phyloP scores from a whole-genome alignment of 1,140 invertebrate species.

The Idris sp. region DNA sequence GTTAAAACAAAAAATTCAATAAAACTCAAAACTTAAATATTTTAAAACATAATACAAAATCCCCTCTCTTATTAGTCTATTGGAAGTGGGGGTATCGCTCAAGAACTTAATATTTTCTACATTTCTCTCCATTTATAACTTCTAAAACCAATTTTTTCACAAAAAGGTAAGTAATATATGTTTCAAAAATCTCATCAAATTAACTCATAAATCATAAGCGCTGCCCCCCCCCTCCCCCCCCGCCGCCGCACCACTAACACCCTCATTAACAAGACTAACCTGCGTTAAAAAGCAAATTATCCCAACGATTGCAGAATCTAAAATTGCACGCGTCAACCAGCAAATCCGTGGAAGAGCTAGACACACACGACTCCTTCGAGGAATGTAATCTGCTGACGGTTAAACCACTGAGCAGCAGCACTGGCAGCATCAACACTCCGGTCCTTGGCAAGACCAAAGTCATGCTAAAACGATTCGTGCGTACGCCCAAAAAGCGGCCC shows the following conservation, averaged over 20 bases:
- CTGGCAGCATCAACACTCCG: slow-evolving; percentile 69
- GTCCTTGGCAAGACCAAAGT: slow-evolving; percentile 59
- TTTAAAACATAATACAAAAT: no score
- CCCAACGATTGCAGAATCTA: slow-evolving; percentile 64
- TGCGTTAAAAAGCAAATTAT: slow-evolving; percentile 29
- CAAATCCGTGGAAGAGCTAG: slow-evolving; percentile 76
- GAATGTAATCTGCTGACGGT: slow-evolving; percentile 67
- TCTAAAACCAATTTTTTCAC: no score
- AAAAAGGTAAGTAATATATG: no score
- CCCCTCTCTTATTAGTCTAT: no score
- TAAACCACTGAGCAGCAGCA: slow-evolving; percentile 73
- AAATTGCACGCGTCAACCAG: slow-evolving; percentile 68
- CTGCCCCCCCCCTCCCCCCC: no score
- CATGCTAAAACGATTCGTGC: slow-evolving; percentile 63
- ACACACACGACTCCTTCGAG: slow-evolving; percentile 65
- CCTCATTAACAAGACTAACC: slow-evolving; percentile 14
- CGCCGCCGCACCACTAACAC: not conserved
- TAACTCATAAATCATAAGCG: no score
- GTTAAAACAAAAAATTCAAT: no score
- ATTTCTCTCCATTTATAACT: no score
- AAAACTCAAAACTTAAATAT: no score
- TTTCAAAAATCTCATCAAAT: no score
- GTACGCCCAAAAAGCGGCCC: slow-evolving; percentile 26
- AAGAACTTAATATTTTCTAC: no score
- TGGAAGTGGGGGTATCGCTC: no score